Conservation (phyloP, 2,113 vertebrate genomes). For the Dipodomys spectabilis region DNA sequence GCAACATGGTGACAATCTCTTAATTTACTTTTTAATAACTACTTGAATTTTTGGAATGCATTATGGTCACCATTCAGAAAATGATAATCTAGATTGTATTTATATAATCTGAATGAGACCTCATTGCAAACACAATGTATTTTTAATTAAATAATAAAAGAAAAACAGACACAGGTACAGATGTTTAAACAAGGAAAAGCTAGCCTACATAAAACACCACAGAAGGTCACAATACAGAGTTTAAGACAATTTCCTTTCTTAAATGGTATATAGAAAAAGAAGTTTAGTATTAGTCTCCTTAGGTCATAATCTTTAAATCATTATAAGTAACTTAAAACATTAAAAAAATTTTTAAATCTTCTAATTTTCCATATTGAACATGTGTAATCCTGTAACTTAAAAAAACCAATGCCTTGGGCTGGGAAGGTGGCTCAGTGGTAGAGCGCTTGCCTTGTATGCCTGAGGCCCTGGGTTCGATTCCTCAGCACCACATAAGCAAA, state of each 20-base stretch:
- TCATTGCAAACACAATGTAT: background rate
- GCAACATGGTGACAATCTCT: conserved; percentile 4
- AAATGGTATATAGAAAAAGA: background rate
- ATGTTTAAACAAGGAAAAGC: too few relatives aligned
- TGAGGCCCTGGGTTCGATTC: too few relatives aligned
- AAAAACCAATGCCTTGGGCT: background rate
- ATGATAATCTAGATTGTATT: conserved; percentile 9
- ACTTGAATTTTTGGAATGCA: conserved; percentile 21
- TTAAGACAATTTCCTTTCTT: conserved; percentile 53
- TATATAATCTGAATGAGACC: background rate
- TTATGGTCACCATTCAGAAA: conserved; percentile 6
- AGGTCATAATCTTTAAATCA: background rate
- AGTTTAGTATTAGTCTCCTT: conserved; percentile 6
- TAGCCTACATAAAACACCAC: conserved; percentile 20
- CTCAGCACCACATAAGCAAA: too few relatives aligned
- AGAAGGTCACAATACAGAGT: background rate
- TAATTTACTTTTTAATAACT: background rate
- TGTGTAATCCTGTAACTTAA: background rate
- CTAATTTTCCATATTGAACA: background rate
- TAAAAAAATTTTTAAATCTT: background rate
- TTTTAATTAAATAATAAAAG: conserved; percentile 14
- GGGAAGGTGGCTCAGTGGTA: too few relatives aligned
- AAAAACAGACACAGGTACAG: background rate
- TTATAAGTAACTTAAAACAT: too few relatives aligned
- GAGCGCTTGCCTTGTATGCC: too few relatives aligned